Percentiles rank a stretch among this genome's conserved stretches.
Evolutionary conservation across 1,140 invertebrate species (phyloP).

Genomic region (Drosophila repletoides): DNA sequence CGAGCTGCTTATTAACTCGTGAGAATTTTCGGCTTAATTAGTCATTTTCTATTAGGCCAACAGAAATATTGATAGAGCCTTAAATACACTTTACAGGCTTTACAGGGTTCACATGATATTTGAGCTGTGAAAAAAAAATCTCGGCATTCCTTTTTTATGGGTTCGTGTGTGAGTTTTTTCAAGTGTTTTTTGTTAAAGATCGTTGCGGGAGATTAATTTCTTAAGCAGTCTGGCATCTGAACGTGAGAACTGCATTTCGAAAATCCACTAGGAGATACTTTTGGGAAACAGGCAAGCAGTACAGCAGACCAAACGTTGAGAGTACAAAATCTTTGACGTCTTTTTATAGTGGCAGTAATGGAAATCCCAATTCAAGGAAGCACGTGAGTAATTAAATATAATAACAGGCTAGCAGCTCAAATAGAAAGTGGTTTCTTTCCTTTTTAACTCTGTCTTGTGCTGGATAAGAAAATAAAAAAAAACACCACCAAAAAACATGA

Average conservation of each 20-base stretch:
- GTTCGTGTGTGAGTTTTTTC: constrained; percentile 12
- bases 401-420: constrained; percentile 50
- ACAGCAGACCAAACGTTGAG: neutral
- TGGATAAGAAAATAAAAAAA: no score
- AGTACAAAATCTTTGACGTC: neutral
- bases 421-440: constrained; percentile 4
- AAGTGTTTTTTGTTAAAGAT: constrained; percentile 10
- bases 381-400: constrained; percentile 37
- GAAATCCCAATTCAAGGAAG: constrained; percentile 1
- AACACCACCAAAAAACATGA: constrained; percentile 41
- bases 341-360: neutral
- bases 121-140: constrained; percentile 33
- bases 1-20: constrained; percentile 9
- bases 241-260: constrained; percentile 34
- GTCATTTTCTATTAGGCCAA: constrained; percentile 39
- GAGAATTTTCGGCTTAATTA: constrained; percentile 41
- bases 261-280: constrained; percentile 10
- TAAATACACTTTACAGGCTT: neutral
- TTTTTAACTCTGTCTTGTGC: constrained; percentile 13
- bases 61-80: constrained; percentile 4
- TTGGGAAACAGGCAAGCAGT: constrained; percentile 22
- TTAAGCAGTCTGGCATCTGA: neutral
- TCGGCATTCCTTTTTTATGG: constrained; percentile 21
- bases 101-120: constrained; percentile 13
- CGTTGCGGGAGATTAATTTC: constrained; percentile 19